Percentiles rank a stretch among this genome's conserved stretches.
Conservation (phyloP, 2,113 vertebrate genomes). For the Tiliqua scincoides region DNA sequence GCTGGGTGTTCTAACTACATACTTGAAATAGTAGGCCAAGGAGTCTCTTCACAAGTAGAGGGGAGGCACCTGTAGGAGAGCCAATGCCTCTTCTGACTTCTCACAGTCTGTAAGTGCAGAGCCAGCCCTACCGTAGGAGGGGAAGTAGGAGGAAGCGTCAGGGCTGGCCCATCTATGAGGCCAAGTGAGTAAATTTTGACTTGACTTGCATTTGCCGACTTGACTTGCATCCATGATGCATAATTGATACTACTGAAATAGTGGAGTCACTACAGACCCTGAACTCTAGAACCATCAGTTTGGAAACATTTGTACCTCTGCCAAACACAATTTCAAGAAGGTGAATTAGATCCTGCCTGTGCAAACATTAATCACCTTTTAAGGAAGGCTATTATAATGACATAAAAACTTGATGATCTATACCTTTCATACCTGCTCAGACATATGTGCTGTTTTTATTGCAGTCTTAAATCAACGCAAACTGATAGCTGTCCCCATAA, state of each 20-base stretch:
- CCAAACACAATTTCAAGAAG: neutral
- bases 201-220: too few species aligned
- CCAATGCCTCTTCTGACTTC: too few species aligned
- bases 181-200: too few species aligned
- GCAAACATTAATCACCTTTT: conserved; percentile 15
- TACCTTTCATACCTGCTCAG: conserved; percentile 43
- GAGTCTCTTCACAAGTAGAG: neutral
- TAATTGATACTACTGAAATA: neutral
- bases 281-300: neutral
- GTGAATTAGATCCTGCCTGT: neutral
- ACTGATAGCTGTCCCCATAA: conserved; percentile 3
- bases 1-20: neutral
- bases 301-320: neutral
- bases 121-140: too few species aligned
- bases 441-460: conserved; percentile 58
- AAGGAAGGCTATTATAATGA: neutral
- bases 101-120: too few species aligned
- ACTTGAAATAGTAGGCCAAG: neutral
- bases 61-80: too few species aligned
- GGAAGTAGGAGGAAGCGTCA: too few species aligned
- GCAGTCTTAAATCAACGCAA: conserved; percentile 62
- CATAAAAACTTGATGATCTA: conserved; percentile 4
- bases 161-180: too few species aligned
- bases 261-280: neutral
- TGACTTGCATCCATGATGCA: too few species aligned